Evolutionary conservation across 92 coral and sea anemone species (phyloP), one percentile per base, ranked within the genome.

Genomic region (Umimayanthus kanabou): DNA sequence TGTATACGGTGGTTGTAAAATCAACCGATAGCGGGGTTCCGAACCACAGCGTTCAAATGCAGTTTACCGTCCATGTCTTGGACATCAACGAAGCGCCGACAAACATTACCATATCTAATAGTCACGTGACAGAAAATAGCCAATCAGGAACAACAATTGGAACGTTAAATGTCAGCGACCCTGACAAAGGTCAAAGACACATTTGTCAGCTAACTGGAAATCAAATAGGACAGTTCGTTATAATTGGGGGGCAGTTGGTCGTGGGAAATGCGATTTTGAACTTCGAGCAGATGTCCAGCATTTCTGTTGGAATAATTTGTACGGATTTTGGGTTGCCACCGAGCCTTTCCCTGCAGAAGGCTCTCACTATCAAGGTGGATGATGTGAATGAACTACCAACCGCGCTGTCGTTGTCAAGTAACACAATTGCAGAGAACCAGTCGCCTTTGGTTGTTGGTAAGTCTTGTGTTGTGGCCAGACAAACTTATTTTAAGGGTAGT

Each of bases 61-160:
- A 49, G 80, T 95, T 95, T 75, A 75, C 77, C 39, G 88, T 96
- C 39, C 73, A 30, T 20, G 89, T 96, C 39, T 87, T 85, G 16
- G 98, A 96, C 85, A 90, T 93, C 10, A 97, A 97, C 83, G 99
- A 97, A 88, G 92, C 94, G 20, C 99, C 99, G 25, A 90, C 87
- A 14, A 87, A 90, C 33, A 89, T 97, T 23, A 88, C 88, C 13
- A 88, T 97, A 39, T 81, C 94, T 22, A 91, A 90, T 43, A 55
- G 77, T n/a, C 90, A 67, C 79, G 91, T 97, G 77, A 61, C 72
- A 15, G 99, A 97, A 90, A 97, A 97, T 88, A 97, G 98, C 87
- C 88, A 73, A 49, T 50, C 90, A 13, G 97, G 98, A 47, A 95
- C 93, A 50, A 78, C 77, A 86, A 88, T 97, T 81, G 99, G 98